Conservation (phyloP, 2,888 invertebrate species). For the Notodonta ziczac region DNA sequence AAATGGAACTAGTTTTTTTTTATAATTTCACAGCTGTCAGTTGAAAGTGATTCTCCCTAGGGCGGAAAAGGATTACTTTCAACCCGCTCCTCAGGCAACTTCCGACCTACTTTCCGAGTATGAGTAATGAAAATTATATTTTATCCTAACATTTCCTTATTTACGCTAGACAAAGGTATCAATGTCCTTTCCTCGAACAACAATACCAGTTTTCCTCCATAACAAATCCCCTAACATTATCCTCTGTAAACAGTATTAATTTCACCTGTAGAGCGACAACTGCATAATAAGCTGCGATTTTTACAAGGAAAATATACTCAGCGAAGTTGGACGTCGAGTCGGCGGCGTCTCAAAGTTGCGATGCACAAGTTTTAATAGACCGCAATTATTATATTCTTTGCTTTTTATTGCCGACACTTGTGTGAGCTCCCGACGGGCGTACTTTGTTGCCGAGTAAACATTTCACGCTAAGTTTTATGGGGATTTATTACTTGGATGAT, state of each 20-base stretch:
- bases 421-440: slow-evolving; percentile 19
- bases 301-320: slow-evolving; percentile 34
- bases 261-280: slow-evolving; percentile 20
- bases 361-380: slow-evolving; percentile 54
- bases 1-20: no score
- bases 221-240: neutral
- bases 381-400: slow-evolving; percentile 46
- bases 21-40: no score
- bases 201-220: neutral
- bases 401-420: slow-evolving; percentile 35
- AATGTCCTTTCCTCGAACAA: neutral
- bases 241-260: slow-evolving; percentile 15
- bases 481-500: neutral
- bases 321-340: slow-evolving; percentile 12
- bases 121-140: no score
- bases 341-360: slow-evolving; percentile 18
- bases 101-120: no score
- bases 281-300: slow-evolving; percentile 24
- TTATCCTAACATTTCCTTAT: no score
- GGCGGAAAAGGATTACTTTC: no score
- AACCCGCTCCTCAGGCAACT: no score
- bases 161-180: neutral
- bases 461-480: slow-evolving; percentile 25
- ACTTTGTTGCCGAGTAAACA: slow-evolving; percentile 31
- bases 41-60: no score